Percentiles rank a stretch among this genome's conserved stretches.
Conservation (phyloP, 2,113 vertebrate species). For the Engraulis encrasicolus region DNA sequence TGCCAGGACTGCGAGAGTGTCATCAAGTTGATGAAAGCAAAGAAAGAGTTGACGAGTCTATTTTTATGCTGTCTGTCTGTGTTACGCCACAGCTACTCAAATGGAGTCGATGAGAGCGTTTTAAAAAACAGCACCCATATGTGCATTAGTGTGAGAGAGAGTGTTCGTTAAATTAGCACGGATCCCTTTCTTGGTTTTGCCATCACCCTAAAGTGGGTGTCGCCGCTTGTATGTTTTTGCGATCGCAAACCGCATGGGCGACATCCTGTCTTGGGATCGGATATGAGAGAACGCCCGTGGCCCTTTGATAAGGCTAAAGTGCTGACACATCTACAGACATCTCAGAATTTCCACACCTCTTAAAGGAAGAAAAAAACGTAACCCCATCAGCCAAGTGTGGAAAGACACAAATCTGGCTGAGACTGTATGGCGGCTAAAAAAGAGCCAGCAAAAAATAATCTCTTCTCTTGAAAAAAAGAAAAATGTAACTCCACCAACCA, state of each 20-base stretch:
- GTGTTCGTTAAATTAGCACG: not conserved
- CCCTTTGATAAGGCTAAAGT: not conserved
- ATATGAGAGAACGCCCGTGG: slow-evolving; percentile 14
- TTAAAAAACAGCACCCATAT: not conserved
- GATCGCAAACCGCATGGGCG: not conserved
- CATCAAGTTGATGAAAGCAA: not conserved
- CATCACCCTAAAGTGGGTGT: not conserved
- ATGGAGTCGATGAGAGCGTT: not conserved
- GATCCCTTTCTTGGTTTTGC: not conserved
- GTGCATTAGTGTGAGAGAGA: not conserved
- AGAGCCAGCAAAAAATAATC: too few relatives aligned
- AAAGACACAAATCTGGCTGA: not conserved
- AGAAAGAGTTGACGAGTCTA: slow-evolving; percentile 4
- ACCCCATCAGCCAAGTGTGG: not conserved
- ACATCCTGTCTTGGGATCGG: not conserved
- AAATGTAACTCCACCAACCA: too few relatives aligned
- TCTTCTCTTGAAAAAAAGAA: too few relatives aligned
- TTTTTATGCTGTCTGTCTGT: not conserved
- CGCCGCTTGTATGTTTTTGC: not conserved
- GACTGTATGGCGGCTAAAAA: not conserved
- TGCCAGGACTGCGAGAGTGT: not conserved
- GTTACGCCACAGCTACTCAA: not conserved
- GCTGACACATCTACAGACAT: not conserved
- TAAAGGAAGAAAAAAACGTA: not conserved
- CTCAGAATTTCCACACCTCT: slow-evolving; percentile 21